Evolutionary conservation across 2,888 invertebrate species (phyloP).

Genomic region (Branchellion lobata): DNA sequence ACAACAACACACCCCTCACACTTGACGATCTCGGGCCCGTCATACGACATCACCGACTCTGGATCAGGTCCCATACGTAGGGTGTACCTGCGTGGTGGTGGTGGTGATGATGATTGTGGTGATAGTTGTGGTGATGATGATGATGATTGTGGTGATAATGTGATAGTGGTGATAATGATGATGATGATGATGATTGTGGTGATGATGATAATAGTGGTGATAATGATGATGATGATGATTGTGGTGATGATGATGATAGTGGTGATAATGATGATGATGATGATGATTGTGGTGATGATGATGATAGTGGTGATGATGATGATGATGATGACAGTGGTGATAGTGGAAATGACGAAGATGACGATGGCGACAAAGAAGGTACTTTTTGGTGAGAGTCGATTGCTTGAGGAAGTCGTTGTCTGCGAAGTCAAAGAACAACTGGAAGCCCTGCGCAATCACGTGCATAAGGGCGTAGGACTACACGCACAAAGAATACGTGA

Average conservation of each 20-base stretch:
- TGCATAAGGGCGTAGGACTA: too few relatives aligned
- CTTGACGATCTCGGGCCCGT: conserved; percentile 89
- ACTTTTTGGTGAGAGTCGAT: conserved; percentile 33
- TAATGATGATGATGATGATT: not conserved
- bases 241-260: conserved; percentile 10
- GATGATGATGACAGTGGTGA: not conserved
- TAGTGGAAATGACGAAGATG: not conserved
- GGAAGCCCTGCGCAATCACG: conserved; percentile 7
- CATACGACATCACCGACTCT: conserved; percentile 78
- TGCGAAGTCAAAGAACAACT: conserved; percentile 33
- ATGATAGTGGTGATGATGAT: not conserved
- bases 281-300: conserved; percentile 1
- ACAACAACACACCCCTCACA: conserved; percentile 72
- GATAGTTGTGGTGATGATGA: not conserved
- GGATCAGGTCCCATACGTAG: not conserved
- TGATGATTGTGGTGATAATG: not conserved
- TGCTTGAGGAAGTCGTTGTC: conserved; percentile 24
- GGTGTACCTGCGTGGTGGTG: conserved; percentile 14
- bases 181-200: too few relatives aligned
- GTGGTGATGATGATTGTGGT: not conserved
- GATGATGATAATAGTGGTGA: too few relatives aligned
- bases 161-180: not conserved
- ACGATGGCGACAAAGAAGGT: not conserved
- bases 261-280: not conserved
- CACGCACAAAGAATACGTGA: not conserved